These are phyloP conservation scores for Drosophila ezoana DNA, from an alignment of 2,888 invertebrate genomes.

Conservation along the genomic window DNA sequence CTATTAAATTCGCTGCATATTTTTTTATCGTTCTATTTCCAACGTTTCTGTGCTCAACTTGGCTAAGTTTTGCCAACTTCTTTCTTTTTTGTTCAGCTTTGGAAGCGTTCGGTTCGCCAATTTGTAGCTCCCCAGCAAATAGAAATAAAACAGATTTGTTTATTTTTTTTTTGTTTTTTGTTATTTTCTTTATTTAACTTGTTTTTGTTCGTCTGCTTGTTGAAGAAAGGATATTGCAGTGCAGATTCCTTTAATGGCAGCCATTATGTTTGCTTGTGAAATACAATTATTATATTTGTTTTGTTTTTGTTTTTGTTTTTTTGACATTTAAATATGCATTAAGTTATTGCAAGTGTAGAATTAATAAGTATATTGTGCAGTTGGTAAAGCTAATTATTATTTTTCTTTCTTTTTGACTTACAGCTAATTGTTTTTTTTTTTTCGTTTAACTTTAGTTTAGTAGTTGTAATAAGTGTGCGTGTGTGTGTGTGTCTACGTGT, in stretches of 20 bases:
- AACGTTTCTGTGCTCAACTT: neutral
- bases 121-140: too few relatives aligned
- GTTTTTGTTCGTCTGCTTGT: slow-evolving; percentile 2
- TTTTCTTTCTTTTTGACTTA: neutral
- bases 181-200: neutral
- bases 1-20: neutral
- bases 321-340: slow-evolving; percentile 5
- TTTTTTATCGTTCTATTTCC: neutral
- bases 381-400: slow-evolving; percentile 11
- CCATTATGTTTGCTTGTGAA: neutral
- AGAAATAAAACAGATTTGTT: too few relatives aligned
- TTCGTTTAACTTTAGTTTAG: neutral
- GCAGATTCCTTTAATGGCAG: slow-evolving; percentile 8
- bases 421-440: slow-evolving; percentile 1
- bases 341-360: slow-evolving; percentile 2
- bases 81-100: too few relatives aligned
- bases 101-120: too few relatives aligned
- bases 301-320: neutral
- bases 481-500: slow-evolving; percentile 6
- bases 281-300: too few relatives aligned
- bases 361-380: slow-evolving; percentile 23
- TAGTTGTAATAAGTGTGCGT: slow-evolving; percentile 8
- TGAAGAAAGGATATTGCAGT: neutral
- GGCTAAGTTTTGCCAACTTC: too few relatives aligned
- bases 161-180: too few relatives aligned